Evolutionary conservation across 2,797 vertebrate species (phyloP), one percentile per base, ranked within the genome.

Genomic region (Caiman crocodilus): DNA sequence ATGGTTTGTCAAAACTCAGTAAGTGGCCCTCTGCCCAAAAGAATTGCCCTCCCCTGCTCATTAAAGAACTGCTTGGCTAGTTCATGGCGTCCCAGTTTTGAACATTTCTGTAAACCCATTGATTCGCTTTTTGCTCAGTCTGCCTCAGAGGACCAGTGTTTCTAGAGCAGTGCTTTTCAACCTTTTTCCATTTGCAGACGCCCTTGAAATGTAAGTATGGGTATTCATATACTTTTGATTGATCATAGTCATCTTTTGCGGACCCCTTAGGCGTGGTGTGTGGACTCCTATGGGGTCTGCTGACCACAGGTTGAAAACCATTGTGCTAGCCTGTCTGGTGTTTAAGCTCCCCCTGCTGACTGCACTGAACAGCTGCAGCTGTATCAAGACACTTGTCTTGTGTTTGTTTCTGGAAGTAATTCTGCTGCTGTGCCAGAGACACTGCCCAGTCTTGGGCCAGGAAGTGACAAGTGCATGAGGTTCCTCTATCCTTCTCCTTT

Each of bases 351-450:
- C 57, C 23, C 80, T 78, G 3, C 69, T 93, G 75, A 61, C 57
- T 84, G 64, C 81, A 65, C 81, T 3, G 42, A 0, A 69, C 21
- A 21, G 17, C 17, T 7, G 11, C 28, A 67, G 71, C 26, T 5
- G 58, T 55, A 64, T 50, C n/a, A 55, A 32, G 81, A 69, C 32
- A 2, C 0, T 69, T n/a, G 65, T 59, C 28, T 0, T 2, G 17
- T 5, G 42, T 50, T 81, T 77, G 7, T 30, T 23, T 74, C 58
- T 67, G 57, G 20, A 60, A 78, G 58, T 64, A 79, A 74, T 58
- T 4, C 17, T 30, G 5, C 9, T 17, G 23, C 7, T 14, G 9
- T 16, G 71, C 82, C 50, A 15, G 63, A 0, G 1, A 15, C 57
- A 15, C 26, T 67, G 21, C 4, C 5, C 63, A 57, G 20, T 50